Evolutionary conservation across 2,888 invertebrate species (phyloP), one percentile per base, ranked within the genome.

Genomic region (Gibbula magus): DNA sequence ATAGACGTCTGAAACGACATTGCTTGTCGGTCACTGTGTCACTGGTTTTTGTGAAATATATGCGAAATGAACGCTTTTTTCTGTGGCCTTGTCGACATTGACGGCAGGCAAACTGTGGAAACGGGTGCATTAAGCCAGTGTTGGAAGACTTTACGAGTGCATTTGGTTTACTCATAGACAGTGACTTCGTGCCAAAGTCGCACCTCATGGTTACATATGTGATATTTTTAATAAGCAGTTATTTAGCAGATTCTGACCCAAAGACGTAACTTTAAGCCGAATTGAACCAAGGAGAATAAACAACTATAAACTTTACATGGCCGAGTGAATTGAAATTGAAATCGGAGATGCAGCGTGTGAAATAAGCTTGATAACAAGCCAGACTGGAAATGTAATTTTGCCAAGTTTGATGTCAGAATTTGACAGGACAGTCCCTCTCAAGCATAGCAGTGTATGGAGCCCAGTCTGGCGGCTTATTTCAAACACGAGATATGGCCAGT

Each of bases 171-270:
- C 61, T 61, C 61, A 25, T 16, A 61, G 61, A 61, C 61, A 61
- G 61, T 61, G 61, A 61, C 61, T 61, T 61, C 25, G 29, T 61
- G 61, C 61, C 61, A 61, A 61, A 61, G 61, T 25, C 29, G 29
- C 61, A 61, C 29, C 61, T 25, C 29, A 29, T 61, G 29, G 25
- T 29, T n/a, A 61, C 61, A 61, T 25, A 61, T 61, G 61, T 61
- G 61, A 61, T 61, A 61, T 61, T 61, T 61, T 61, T 61, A 29
- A 29, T 61, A 25, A 61, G 61, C 61, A 61, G 61, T 61, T 61
- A 29, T 61, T 29, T 29, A 61, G 29, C 61, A 29, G 61, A 61
- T 25, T 61, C 13, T 61, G 61, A 61, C 61, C 61, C 61, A 61
- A 61, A 61, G 61, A 61, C n/a, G 29, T 61, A 61, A 61, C 61